A percentile compares a stretch with the other conserved stretches of the same genome.
Conservation (phyloP, 1,140 invertebrate genomes). For the Drosophila malerkotliana region DNA sequence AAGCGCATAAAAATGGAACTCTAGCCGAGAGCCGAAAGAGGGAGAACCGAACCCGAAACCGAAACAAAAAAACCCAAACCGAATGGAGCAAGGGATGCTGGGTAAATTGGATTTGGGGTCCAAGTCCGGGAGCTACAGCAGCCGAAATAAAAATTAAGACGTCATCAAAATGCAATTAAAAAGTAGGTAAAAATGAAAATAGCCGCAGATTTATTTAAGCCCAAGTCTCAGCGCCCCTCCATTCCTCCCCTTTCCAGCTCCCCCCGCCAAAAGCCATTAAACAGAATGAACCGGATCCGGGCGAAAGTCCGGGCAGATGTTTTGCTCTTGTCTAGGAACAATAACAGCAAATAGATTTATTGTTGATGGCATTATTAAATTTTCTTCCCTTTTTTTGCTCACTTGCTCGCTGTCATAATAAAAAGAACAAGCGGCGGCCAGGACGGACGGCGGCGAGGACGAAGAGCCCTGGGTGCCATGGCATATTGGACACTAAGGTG, state of each 20-base stretch:
- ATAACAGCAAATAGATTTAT: slow-evolving; percentile 79
- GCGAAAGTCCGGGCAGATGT: slow-evolving; percentile 33
- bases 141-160: slow-evolving; percentile 78
- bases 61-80: not conserved
- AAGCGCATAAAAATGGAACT: slow-evolving; percentile 73
- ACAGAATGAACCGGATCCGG: slow-evolving; percentile 48
- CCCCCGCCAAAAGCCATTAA: slow-evolving; percentile 45
- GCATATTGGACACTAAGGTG: slow-evolving; percentile 47
- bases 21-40: slow-evolving; percentile 10
- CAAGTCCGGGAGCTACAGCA: slow-evolving; percentile 16
- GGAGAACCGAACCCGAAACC: not conserved
- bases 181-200: slow-evolving; percentile 78
- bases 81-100: slow-evolving; percentile 12
- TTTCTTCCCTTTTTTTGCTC: slow-evolving; percentile 52
- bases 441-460: not conserved
- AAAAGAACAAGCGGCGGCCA: slow-evolving; percentile 21
- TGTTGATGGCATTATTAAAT: slow-evolving; percentile 81
- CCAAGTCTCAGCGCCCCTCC: slow-evolving; percentile 17
- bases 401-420: slow-evolving; percentile 66
- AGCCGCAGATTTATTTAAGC: slow-evolving; percentile 78
- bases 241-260: not conserved
- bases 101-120: slow-evolving; percentile 69
- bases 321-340: slow-evolving; percentile 64
- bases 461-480: slow-evolving; percentile 34
- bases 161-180: slow-evolving; percentile 82